Percentiles rank a stretch among this genome's conserved stretches.
phyloP scores from a whole-genome alignment of 2,113 vertebrate genomes.

The Platycercus adscitus region DNA sequence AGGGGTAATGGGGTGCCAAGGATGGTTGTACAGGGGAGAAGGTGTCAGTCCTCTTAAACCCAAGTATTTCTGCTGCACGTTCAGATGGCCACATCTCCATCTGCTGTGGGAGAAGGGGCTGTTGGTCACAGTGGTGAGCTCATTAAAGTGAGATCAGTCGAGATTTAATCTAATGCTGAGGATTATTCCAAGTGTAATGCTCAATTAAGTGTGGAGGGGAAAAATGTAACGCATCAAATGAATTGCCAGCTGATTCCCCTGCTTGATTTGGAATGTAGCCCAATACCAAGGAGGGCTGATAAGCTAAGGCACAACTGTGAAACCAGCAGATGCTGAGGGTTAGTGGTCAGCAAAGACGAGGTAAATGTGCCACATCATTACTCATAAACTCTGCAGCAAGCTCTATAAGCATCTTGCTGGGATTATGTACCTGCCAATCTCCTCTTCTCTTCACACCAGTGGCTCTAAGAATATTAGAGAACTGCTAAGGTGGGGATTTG shows the following conservation, averaged over 20 bases:
- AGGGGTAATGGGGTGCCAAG: background rate
- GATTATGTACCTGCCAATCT: background rate
- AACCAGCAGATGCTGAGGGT: background rate
- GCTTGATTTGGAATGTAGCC: background rate
- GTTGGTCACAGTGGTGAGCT: conserved; percentile 51
- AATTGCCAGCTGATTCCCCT: conserved; percentile 42
- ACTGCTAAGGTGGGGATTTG: background rate
- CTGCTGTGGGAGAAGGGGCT: background rate
- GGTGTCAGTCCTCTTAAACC: background rate
- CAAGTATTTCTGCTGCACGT: background rate
- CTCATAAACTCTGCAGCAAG: background rate
- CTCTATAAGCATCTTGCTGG: background rate
- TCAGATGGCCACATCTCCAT: background rate
- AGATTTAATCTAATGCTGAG: conserved; percentile 59
- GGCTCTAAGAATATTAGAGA: background rate
- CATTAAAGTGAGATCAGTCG: conserved; percentile 61
- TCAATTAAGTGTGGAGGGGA: conserved; percentile 28
- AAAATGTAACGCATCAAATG: background rate
- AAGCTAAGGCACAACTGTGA: background rate
- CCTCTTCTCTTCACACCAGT: background rate
- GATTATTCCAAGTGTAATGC: conserved; percentile 38
- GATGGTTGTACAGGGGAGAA: accelerated
- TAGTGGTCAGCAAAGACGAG: background rate
- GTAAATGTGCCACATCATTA: background rate
- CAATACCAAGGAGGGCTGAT: background rate